Conservation (phyloP, 1,140 invertebrate genomes). For the Temnothorax longispinosus region DNA sequence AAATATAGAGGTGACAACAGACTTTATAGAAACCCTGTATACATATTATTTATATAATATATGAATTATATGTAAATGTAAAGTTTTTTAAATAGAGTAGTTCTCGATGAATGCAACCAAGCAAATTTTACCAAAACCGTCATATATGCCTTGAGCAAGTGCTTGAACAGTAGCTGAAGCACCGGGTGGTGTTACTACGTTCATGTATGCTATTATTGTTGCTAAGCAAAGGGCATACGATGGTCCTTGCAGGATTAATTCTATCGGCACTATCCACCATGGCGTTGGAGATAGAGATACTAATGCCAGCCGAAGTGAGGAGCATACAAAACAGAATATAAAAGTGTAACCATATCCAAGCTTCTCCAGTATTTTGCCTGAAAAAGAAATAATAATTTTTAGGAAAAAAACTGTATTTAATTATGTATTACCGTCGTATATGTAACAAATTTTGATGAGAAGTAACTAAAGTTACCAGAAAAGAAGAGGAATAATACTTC, state of each 20-base stretch:
- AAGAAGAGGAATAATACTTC: conserved; percentile 90
- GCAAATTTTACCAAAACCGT: conserved; percentile 83
- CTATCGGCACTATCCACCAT: conserved; percentile 91
- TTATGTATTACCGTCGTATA: no score
- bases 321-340: conserved; percentile 90
- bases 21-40: no score
- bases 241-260: conserved; percentile 87
- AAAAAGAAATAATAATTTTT: conserved; percentile 43
- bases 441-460: not conserved
- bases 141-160: conserved; percentile 92
- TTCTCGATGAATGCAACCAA: no score
- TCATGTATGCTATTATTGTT: conserved; percentile 91
- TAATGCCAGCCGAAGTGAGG: conserved; percentile 88
- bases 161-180: conserved; percentile 93
- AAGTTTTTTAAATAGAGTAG: no score
- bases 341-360: conserved; percentile 90
- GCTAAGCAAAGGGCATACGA: conserved; percentile 93
- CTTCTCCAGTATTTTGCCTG: conserved; percentile 88
- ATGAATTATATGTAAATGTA: no score
- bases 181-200: conserved; percentile 86
- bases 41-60: no score
- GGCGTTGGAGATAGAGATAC: conserved; percentile 90
- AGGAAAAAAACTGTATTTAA: not conserved
- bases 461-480: conserved; percentile 66
- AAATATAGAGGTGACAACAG: no score